These are phyloP conservation scores for Thecocarcelia acutangulata DNA, from an alignment of 2,888 invertebrate genomes.

Conservation along the genomic window DNA sequence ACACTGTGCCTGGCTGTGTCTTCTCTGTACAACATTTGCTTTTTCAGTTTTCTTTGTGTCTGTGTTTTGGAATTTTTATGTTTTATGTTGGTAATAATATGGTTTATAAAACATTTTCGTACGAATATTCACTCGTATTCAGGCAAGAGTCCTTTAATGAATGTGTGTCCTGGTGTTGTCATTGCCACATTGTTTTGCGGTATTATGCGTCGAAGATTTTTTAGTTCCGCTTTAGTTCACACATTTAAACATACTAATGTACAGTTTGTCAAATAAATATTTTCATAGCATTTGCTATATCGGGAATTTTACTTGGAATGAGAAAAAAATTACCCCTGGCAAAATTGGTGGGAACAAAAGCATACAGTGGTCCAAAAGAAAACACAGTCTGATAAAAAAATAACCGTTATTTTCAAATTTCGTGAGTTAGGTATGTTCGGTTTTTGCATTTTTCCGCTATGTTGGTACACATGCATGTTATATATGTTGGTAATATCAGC, in stretches of 20 bases:
- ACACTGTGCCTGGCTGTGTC: constrained; percentile 44
- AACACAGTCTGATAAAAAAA: too few relatives aligned
- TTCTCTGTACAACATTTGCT: background rate
- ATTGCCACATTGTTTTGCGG: constrained; percentile 65
- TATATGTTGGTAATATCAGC: too few relatives aligned
- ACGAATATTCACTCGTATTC: background rate
- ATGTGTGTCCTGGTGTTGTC: constrained; percentile 42
- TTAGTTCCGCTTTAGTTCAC: constrained; percentile 68
- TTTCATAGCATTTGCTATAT: background rate
- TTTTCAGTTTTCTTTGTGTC: constrained; percentile 52
- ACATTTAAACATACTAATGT: constrained; percentile 17
- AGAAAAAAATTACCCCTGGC: too few relatives aligned
- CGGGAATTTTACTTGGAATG: too few relatives aligned
- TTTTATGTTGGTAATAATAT: constrained; percentile 34
- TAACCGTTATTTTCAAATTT: too few relatives aligned
- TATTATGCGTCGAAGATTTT: constrained; percentile 49
- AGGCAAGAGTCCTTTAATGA: background rate
- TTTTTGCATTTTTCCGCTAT: too few relatives aligned
- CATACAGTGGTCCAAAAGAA: too few relatives aligned
- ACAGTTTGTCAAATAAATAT: background rate
- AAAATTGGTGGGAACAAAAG: too few relatives aligned
- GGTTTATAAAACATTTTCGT: constrained; percentile 47
- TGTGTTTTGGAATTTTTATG: constrained; percentile 63
- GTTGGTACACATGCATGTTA: too few relatives aligned
- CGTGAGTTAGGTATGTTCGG: too few relatives aligned